A percentile compares a stretch with the other conserved stretches of the same genome.
These are phyloP conservation scores for Magallana ariakensis DNA, from an alignment of 1,140 invertebrate genomes.

Conservation along the genomic window DNA sequence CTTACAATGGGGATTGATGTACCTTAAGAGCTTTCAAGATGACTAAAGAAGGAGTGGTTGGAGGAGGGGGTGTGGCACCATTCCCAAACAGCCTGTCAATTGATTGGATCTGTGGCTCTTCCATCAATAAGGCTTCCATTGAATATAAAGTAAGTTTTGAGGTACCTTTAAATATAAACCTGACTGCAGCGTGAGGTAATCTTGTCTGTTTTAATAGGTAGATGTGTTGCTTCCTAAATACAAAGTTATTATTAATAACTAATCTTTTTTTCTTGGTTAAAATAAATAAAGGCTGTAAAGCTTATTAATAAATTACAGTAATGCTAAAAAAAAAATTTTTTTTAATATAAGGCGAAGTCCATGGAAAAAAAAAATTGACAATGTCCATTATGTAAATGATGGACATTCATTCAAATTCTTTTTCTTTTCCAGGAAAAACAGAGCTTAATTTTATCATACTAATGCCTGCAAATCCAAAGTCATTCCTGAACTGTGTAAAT, in stretches of 20 bases:
- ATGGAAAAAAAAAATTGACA: background rate
- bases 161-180: background rate
- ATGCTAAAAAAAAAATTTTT: background rate
- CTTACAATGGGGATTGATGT: no score
- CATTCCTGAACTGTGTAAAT: no score
- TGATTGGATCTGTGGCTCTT: background rate
- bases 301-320: background rate
- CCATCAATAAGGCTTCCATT: background rate
- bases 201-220: background rate
- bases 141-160: background rate
- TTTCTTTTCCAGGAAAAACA: background rate
- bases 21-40: no score
- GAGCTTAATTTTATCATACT: background rate
- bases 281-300: no score
- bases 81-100: no score
- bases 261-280: background rate
- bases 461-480: background rate
- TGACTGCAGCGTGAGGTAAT: background rate
- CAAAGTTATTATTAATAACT: background rate
- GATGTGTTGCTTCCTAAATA: constrained; percentile 11
- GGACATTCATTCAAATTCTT: background rate
- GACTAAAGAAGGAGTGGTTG: no score
- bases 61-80: no score
- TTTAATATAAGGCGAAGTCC: background rate
- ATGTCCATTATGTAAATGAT: no score